These are phyloP conservation scores for Mungos mungo DNA, from an alignment of 2,113 vertebrate species.

Conservation along the genomic window DNA sequence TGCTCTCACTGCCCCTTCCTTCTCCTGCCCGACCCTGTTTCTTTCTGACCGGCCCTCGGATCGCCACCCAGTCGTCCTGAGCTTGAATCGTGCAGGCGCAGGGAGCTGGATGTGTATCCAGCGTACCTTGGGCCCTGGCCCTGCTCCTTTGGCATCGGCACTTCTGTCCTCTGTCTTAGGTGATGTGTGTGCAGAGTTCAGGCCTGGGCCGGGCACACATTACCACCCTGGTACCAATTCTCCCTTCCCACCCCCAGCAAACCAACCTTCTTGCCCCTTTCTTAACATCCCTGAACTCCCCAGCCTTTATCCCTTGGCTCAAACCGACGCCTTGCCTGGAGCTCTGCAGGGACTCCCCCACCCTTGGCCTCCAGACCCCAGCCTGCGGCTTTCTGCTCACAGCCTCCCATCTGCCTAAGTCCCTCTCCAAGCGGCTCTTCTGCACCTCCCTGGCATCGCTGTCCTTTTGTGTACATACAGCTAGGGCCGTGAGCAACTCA, in stretches of 20 bases:
- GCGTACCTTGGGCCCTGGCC: background rate
- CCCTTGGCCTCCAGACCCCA: background rate
- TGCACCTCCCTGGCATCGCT: background rate
- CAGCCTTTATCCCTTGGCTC: background rate
- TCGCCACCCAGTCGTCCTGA: background rate
- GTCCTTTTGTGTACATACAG: accelerated
- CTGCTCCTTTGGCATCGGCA: background rate
- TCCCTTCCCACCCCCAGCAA: background rate
- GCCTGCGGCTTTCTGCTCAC: accelerated
- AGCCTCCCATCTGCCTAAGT: too few species aligned
- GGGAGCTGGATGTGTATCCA: background rate
- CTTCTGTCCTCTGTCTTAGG: background rate
- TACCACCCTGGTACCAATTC: background rate
- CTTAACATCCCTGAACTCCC: background rate
- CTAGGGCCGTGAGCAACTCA: background rate
- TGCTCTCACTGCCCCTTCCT: accelerated
- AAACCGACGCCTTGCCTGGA: background rate
- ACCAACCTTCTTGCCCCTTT: background rate
- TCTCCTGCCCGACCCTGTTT: background rate
- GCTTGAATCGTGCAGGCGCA: background rate
- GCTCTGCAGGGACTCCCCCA: background rate
- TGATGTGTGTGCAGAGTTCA: too few species aligned
- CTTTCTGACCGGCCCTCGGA: background rate
- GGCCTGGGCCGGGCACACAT: background rate
- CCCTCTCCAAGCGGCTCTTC: background rate